Percentiles rank a stretch among this genome's conserved stretches.
phyloP scores from a whole-genome alignment of 2,113 vertebrate genomes.

The Oreocharis arfaki region DNA sequence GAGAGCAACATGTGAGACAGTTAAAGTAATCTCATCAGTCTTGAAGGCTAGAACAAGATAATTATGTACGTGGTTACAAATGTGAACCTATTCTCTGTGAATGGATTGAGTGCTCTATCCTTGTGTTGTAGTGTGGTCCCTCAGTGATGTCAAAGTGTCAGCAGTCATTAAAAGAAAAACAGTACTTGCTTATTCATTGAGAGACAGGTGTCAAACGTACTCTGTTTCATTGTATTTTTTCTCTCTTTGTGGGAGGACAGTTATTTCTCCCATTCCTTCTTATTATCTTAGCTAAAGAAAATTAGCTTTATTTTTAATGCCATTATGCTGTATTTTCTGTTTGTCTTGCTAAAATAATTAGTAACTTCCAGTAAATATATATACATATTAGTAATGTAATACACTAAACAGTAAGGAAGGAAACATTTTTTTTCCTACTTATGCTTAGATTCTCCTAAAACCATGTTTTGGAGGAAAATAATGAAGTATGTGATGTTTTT shows the following conservation, averaged over 20 bases:
- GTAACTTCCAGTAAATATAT: background rate
- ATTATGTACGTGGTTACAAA: background rate
- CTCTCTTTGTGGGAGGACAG: background rate
- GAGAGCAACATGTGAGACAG: background rate
- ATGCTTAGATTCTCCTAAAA: background rate
- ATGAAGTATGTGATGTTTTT: background rate
- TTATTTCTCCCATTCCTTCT: background rate
- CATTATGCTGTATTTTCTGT: background rate
- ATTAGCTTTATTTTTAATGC: background rate
- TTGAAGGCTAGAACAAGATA: background rate
- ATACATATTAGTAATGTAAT: background rate
- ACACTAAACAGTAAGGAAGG: background rate
- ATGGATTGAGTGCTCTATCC: background rate
- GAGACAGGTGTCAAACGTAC: background rate
- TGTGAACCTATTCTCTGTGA: background rate
- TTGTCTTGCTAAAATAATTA: background rate
- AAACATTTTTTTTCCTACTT: background rate
- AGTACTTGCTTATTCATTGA: background rate
- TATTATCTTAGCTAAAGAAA: background rate
- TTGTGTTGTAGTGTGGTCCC: background rate
- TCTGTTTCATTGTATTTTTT: background rate
- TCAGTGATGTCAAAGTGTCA: background rate
- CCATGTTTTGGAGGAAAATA: background rate
- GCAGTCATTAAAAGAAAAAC: background rate
- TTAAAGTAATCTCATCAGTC: background rate